Conservation (phyloP, 2,797 vertebrate genomes). For the Dallia pectoralis region DNA sequence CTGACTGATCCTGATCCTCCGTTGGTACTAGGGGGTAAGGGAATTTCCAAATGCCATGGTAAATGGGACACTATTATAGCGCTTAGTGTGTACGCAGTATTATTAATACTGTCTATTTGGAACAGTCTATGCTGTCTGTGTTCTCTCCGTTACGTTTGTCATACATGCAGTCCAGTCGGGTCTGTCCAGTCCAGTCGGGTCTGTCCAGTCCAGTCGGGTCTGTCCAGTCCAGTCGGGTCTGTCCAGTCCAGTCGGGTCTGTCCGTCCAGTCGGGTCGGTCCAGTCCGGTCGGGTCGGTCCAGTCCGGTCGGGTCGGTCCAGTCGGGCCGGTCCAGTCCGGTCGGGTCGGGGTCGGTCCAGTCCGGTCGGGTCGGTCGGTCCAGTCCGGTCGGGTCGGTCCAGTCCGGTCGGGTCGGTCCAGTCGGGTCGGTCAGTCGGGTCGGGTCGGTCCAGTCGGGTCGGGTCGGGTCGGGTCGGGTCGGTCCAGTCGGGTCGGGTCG, state of each 20-base stretch:
- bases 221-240: background rate
- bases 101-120: background rate
- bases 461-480: too few species aligned
- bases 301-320: background rate
- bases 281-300: background rate
- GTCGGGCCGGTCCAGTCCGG: too few species aligned
- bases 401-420: too few species aligned
- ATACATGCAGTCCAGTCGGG: background rate
- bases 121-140: background rate
- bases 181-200: background rate
- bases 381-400: background rate
- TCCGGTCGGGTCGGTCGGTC: slow-evolving; percentile 1
- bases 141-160: background rate
- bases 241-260: background rate
- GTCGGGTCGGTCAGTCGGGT: slow-evolving; percentile 17
- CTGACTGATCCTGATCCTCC: background rate
- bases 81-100: background rate
- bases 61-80: background rate
- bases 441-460: slow-evolving; percentile 4
- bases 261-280: slow-evolving; percentile 17
- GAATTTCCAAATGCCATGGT: too few species aligned
- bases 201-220: background rate
- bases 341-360: too few species aligned
- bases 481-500: background rate
- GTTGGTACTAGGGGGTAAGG: background rate